phyloP scores from a whole-genome alignment of 2,888 invertebrate genomes.

The Atrina japonica region DNA sequence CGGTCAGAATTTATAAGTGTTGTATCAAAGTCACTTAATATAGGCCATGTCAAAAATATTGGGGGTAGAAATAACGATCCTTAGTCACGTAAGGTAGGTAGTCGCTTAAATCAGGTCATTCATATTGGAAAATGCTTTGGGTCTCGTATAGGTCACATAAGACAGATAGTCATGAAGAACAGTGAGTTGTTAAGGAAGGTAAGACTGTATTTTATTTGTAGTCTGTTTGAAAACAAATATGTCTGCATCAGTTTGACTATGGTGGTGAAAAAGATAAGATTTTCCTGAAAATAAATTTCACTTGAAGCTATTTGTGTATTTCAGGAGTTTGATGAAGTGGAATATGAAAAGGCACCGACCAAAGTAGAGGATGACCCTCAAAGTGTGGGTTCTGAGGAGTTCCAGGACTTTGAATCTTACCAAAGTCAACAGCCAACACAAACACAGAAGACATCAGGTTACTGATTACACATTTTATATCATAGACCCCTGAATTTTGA shows the following conservation, averaged over 20 bases:
- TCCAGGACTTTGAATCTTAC: slow-evolving; percentile 77
- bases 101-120: no score
- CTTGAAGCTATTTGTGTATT: neutral
- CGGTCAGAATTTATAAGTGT: no score
- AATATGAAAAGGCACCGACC: slow-evolving; percentile 26
- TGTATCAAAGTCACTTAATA: no score
- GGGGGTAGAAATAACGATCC: no score
- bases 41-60: no score
- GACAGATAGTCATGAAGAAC: no score
- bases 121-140: no score
- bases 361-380: slow-evolving; percentile 56
- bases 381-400: slow-evolving; percentile 73
- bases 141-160: no score
- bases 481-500: no score
- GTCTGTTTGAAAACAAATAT: neutral
- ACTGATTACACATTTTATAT: no score
- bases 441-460: slow-evolving; percentile 13
- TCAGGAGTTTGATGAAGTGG: slow-evolving; percentile 60
- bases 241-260: neutral
- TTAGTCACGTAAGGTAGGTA: no score
- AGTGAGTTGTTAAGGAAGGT: no score
- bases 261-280: neutral
- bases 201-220: neutral
- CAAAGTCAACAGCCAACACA: slow-evolving; percentile 65
- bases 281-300: neutral